Evolutionary conservation across 2,888 invertebrate genomes (phyloP).

Genomic region (Polymixis lichenea): DNA sequence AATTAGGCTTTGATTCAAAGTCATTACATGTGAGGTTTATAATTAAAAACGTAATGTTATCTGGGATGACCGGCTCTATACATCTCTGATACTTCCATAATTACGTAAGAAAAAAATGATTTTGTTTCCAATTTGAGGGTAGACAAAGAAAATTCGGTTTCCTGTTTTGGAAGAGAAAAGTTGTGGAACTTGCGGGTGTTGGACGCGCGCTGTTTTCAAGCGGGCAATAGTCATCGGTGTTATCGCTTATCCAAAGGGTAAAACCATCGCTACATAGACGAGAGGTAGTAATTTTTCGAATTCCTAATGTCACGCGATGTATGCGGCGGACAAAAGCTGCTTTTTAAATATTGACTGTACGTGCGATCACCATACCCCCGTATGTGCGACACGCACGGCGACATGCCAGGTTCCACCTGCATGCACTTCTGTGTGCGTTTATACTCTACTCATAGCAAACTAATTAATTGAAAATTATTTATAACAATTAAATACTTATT

Average conservation of each 20-base stretch:
- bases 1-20: conserved; percentile 21
- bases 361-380: conserved; percentile 39
- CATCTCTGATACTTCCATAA: neutral
- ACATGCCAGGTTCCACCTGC: conserved; percentile 56
- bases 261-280: conserved; percentile 33
- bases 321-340: conserved; percentile 53
- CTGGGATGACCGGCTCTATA: neutral
- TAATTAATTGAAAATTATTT: conserved; percentile 28
- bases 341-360: conserved; percentile 60
- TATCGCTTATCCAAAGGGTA: conserved; percentile 46
- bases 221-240: conserved; percentile 22
- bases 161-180: neutral
- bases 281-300: conserved; percentile 46
- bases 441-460: conserved; percentile 25
- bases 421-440: conserved; percentile 35
- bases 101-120: conserved; percentile 1
- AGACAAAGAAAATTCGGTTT: conserved; percentile 30
- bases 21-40: conserved; percentile 9
- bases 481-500: conserved; percentile 18
- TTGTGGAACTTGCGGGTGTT: conserved; percentile 20
- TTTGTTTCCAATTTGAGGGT: neutral
- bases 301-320: conserved; percentile 60
- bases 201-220: conserved; percentile 1
- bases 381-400: conserved; percentile 48
- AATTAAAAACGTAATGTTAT: conserved; percentile 16